These are phyloP conservation scores for Galleria mellonella DNA, from an alignment of 1,140 invertebrate species.

Conservation along the genomic window DNA sequence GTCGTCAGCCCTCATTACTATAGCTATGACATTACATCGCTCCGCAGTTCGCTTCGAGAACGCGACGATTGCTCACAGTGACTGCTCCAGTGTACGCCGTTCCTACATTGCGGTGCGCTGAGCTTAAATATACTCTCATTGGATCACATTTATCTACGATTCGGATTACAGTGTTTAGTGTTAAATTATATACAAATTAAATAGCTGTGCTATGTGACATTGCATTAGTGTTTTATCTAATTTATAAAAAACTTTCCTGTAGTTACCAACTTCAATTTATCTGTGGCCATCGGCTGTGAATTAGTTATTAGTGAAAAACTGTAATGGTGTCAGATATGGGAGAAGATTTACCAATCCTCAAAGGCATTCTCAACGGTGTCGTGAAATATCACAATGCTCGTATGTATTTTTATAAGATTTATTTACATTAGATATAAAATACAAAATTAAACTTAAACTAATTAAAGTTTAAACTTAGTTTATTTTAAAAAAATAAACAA, in stretches of 20 bases:
- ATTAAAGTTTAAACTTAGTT: background rate
- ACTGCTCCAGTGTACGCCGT: conserved; percentile 28
- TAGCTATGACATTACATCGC: conserved; percentile 59
- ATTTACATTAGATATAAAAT: background rate
- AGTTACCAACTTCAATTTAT: conserved; percentile 66
- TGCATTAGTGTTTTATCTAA: conserved; percentile 28
- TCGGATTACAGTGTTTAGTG: conserved; percentile 64
- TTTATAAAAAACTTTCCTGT: conserved; percentile 34
- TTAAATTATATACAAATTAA: conserved; percentile 24
- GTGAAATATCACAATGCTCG: conserved; percentile 93
- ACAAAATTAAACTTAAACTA: background rate
- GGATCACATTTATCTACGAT: conserved; percentile 35
- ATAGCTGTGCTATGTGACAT: conserved; percentile 59
- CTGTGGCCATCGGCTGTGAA: conserved; percentile 67
- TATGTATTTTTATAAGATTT: conserved; percentile 77
- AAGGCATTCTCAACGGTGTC: conserved; percentile 90
- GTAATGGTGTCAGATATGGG: conserved; percentile 80
- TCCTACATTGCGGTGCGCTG: conserved; percentile 25
- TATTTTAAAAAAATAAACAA: too few relatives aligned
- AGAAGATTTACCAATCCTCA: conserved; percentile 90
- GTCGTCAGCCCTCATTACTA: conserved; percentile 72
- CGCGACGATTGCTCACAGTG: conserved; percentile 46
- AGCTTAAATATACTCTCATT: conserved; percentile 30
- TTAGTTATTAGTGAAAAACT: conserved; percentile 58
- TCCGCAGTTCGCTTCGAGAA: conserved; percentile 51